These are phyloP conservation scores for Sycophila texana DNA, from an alignment of 2,888 invertebrate genomes.

Conservation along the genomic window DNA sequence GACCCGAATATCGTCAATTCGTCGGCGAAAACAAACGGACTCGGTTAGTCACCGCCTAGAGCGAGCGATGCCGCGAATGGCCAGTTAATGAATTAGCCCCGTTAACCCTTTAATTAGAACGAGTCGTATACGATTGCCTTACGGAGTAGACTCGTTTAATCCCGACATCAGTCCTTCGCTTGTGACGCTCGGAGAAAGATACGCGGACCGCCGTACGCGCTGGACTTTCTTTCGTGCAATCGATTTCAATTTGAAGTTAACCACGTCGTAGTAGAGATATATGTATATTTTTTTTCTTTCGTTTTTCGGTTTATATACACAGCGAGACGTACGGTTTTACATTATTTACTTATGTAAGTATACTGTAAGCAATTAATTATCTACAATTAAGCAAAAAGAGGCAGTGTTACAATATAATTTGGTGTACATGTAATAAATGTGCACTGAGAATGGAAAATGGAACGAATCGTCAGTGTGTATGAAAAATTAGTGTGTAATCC, in stretches of 20 bases:
- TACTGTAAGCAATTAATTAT: too few species aligned
- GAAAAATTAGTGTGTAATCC: background rate
- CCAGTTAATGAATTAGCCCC: slow-evolving; percentile 64
- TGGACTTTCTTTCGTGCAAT: too few species aligned
- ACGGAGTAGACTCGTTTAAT: slow-evolving; percentile 55
- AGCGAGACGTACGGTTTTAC: too few species aligned
- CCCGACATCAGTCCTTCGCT: slow-evolving; percentile 46
- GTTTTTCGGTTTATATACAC: too few species aligned
- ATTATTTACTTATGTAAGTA: too few species aligned
- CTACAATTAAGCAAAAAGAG: too few species aligned
- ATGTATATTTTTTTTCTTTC: too few species aligned
- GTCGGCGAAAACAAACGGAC: background rate
- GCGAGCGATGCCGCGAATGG: slow-evolving; percentile 32
- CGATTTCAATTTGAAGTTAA: too few species aligned
- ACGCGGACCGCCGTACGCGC: background rate
- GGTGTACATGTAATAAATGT: background rate
- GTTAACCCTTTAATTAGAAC: slow-evolving; percentile 65
- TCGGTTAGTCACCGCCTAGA: slow-evolving; percentile 1
- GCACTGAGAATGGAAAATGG: background rate
- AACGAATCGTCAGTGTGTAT: background rate
- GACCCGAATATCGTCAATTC: background rate
- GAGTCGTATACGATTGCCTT: slow-evolving; percentile 57
- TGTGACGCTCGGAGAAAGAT: slow-evolving; percentile 41
- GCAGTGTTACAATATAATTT: too few species aligned
- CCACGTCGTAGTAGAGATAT: too few species aligned